Evolutionary conservation across 1,140 invertebrate species (phyloP).

Genomic region (Microplitis mediator): DNA sequence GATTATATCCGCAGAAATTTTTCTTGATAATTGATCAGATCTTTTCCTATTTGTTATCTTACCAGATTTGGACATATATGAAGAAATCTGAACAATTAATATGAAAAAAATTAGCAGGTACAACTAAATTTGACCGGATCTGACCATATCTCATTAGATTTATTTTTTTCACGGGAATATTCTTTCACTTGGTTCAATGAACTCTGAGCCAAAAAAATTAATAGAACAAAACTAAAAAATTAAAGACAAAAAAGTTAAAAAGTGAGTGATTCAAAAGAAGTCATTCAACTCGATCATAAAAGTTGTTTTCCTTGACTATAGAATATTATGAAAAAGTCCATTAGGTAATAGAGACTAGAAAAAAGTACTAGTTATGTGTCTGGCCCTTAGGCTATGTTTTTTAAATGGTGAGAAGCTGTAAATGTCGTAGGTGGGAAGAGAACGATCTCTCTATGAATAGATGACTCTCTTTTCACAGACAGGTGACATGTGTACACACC

Average conservation of each 20-base stretch:
- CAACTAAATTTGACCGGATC: no score
- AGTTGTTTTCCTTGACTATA: neutral
- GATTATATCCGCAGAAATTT: no score
- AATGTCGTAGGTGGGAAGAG: slow-evolving; percentile 19
- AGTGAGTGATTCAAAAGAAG: neutral
- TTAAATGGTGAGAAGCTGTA: neutral
- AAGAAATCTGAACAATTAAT: no score
- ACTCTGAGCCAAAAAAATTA: neutral
- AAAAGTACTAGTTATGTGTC: slow-evolving; percentile 34
- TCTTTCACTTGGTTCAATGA: no score
- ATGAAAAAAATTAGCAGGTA: no score
- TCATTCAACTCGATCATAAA: neutral
- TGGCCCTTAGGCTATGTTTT: slow-evolving; percentile 32
- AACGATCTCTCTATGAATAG: slow-evolving; percentile 52
- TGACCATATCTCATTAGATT: no score
- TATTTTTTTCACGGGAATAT: no score
- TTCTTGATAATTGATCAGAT: no score
- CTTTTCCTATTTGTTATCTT: no score
- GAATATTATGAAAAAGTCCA: slow-evolving; percentile 29
- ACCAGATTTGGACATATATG: no score
- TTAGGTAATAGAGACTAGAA: neutral
- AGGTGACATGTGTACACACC: slow-evolving; percentile 42
- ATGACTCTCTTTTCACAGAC: slow-evolving; percentile 49
- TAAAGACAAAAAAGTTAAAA: neutral
- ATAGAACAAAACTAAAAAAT: no score